Evolutionary conservation across 1,140 invertebrate species (phyloP), one percentile per base, ranked within the genome.

Genomic region (Anoplolepis gracilipes): DNA sequence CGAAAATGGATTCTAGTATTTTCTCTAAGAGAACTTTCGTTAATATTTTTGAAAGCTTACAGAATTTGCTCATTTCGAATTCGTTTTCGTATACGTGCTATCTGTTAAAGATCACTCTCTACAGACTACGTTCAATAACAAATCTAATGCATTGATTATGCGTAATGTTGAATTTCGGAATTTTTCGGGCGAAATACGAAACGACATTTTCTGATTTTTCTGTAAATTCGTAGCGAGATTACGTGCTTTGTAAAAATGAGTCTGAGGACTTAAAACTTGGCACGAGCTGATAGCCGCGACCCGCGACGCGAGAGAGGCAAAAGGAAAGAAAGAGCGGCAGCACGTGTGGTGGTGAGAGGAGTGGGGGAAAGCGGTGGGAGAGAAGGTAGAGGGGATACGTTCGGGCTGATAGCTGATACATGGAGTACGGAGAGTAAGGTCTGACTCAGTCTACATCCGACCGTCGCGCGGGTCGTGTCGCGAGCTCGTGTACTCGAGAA

Each of bases 391-490:
- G 67, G 55, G 67, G 76, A 72, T 72, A 85, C 78, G 84, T 85
- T 88, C 79, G 87, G 39, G 39, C 39, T 10, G 33, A 36, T 36
- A 36, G 49, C 78, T 87, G 86, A 91, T 91, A 92, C 90, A 91
- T 87, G 82, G 81, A 87, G 88, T 78, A 85, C 73, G 64, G 79
- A 85, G 81, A 61, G 78, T 81, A 88, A 73, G 85, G 90, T 77
- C 72, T 86, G 82, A 85, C 87, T 92, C 92, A 92, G 92, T 92
- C 88, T 92, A 90, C 90, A 90, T 92, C 90, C 87, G 91, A 92
- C 87, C 89, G 89, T 79, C 91, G 89, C 87, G 86, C 89, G 88
- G 90, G 90, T 89, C 88, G 92, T 69, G 88, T 88, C 88, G 91
- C 69, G 90, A 64, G 75, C 25, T 79, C 55, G 77, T n/a, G 78